Evolutionary conservation across 1,140 invertebrate genomes (phyloP).

Genomic region (Calephelis virginiensis): DNA sequence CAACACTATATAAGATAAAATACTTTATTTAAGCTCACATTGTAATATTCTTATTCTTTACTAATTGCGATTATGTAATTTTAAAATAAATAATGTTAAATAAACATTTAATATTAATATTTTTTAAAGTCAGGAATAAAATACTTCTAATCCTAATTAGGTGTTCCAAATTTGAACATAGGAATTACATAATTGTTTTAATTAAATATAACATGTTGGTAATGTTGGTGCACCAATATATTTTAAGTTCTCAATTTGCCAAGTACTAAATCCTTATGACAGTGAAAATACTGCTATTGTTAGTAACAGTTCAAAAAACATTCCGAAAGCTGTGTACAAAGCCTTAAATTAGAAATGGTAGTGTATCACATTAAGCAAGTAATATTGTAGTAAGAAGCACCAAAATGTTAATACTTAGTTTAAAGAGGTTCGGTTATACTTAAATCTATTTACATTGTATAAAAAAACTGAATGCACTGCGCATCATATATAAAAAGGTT

Average conservation of each 20-base stretch:
- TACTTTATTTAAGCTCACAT: slow-evolving; percentile 75
- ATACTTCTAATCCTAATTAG: slow-evolving; percentile 19
- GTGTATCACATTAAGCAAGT: slow-evolving; percentile 60
- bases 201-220: slow-evolving; percentile 1
- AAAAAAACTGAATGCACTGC: not conserved
- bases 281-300: slow-evolving; percentile 55
- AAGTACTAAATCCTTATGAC: not conserved
- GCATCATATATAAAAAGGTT: not conserved
- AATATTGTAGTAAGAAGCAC: slow-evolving; percentile 59
- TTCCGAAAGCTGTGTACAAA: slow-evolving; percentile 77
- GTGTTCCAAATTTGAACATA: slow-evolving; percentile 18
- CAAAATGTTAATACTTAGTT: slow-evolving; percentile 55
- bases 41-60: slow-evolving; percentile 49
- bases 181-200: slow-evolving; percentile 18
- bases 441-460: slow-evolving; percentile 34
- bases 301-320: slow-evolving; percentile 71
- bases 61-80: slow-evolving; percentile 50
- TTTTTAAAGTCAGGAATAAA: slow-evolving; percentile 20
- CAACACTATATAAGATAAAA: slow-evolving; percentile 63
- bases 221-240: slow-evolving; percentile 60
- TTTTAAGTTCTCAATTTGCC: slow-evolving; percentile 23
- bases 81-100: slow-evolving; percentile 70
- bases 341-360: slow-evolving; percentile 62
- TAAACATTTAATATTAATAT: slow-evolving; percentile 36
- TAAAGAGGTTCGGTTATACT: slow-evolving; percentile 26